Evolutionary conservation across 2,113 vertebrate species (phyloP), one percentile per base, ranked within the genome.

Genomic region (Chrysochloris asiatica): DNA sequence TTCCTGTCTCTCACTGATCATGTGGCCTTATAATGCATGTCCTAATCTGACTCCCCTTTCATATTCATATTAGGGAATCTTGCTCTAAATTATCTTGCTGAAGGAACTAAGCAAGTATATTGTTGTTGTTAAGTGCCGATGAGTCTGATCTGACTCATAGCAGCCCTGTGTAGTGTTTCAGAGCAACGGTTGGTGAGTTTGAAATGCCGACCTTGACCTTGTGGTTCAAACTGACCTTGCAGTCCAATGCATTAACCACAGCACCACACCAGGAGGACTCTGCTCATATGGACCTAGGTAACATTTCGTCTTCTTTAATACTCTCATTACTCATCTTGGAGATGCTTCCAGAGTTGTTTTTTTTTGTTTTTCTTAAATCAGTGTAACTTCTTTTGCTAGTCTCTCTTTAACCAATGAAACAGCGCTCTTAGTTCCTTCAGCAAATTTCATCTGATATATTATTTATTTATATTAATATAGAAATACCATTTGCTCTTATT

Each of bases 401-500:
- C 28, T 87, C 59, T 90, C 33, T 41, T 82, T 83, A 88, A 43
- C 33, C 14, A 89, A 13, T 48, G 14, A 43, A 73, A 45, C 17
- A 86, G 30, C 19, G 76, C 21, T 81, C 33, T 45, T 56, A 90
- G 28, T 12, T 91, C 45, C 69, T 86, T 92, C 81, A 80, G 43
- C 26, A 83, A 33, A 59, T 80, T 52, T 93, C n/a, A 73, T 56
- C 67, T 89, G 33, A 69, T 2, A 56, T 22, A 19, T 86, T 72
- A 22, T 47, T 83, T 94, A 22, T 93, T 90, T 90, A 91, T 6
- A 33, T 90, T 87, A 85, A 63, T 86, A 22, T 33, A 95, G 65
- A 85, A 92, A 54, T 81, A 73, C 8, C 21, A n/a, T 50, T 50
- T 61, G 8, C 16, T 47, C 79, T 79, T 54, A 56, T 9, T 47